Evolutionary conservation across 2,113 vertebrate species (phyloP).

Genomic region (Neopipo cinnamomea): DNA sequence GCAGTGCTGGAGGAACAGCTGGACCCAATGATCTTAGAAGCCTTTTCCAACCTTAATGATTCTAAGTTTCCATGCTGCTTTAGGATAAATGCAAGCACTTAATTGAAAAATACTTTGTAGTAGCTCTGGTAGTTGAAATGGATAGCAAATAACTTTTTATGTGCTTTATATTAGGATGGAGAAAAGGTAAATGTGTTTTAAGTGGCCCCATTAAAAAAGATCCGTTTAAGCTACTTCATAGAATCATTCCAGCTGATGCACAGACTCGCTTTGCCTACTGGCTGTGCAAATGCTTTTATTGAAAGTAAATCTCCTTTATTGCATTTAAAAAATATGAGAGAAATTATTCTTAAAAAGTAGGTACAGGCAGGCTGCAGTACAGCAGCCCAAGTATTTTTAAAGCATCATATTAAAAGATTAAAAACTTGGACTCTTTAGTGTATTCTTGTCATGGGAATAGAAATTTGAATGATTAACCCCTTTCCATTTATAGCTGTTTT

Average conservation of each 20-base stretch:
- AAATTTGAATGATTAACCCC: conserved; percentile 8
- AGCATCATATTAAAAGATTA: neutral
- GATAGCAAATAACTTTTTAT: neutral
- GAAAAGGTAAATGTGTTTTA: neutral
- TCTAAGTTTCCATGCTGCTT: neutral
- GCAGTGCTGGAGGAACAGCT: neutral
- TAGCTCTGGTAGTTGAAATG: neutral
- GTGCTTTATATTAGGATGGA: neutral
- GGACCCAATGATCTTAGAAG: neutral
- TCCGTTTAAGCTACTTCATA: neutral
- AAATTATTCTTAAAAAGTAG: neutral
- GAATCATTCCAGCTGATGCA: neutral
- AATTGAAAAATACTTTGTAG: neutral
- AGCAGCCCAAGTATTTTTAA: neutral
- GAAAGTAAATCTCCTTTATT: neutral
- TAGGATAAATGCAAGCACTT: neutral
- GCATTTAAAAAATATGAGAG: neutral
- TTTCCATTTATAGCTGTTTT: conserved; percentile 39
- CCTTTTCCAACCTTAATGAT: neutral
- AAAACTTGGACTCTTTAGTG: neutral
- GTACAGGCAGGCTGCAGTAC: neutral
- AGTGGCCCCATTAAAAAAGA: neutral
- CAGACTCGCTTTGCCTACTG: neutral
- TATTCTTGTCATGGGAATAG: conserved; percentile 6
- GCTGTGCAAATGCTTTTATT: neutral